A percentile compares a stretch with the other conserved stretches of the same genome.
Evolutionary conservation across 1,140 invertebrate species (phyloP).

Genomic region (Lordiphosa clarofinis): DNA sequence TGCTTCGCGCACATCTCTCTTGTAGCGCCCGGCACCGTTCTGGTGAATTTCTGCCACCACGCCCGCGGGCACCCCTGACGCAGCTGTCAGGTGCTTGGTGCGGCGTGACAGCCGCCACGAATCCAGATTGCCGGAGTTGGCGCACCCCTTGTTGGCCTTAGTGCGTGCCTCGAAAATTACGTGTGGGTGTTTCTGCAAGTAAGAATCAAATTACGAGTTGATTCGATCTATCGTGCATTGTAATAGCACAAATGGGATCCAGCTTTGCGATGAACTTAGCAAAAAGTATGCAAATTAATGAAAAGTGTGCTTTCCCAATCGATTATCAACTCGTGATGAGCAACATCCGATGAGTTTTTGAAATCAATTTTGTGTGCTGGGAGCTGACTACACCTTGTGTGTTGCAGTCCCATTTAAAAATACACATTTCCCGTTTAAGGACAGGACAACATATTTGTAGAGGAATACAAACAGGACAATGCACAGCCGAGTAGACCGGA

Average conservation of each 20-base stretch:
- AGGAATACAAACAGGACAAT: too few species aligned
- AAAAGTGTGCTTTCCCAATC: too few species aligned
- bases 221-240: not conserved
- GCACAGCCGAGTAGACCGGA: too few species aligned
- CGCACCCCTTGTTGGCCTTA: constrained; percentile 92
- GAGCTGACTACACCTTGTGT: too few species aligned
- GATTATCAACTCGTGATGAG: too few species aligned
- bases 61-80: constrained; percentile 59
- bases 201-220: not conserved
- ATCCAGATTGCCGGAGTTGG: constrained; percentile 88
- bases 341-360: too few species aligned
- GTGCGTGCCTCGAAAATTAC: constrained; percentile 95
- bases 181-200: constrained; percentile 94
- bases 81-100: constrained; percentile 82
- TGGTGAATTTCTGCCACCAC: constrained; percentile 80
- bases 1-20: constrained; percentile 90
- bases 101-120: constrained; percentile 84
- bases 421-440: not conserved
- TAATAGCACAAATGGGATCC: too few species aligned
- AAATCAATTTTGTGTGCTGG: not conserved
- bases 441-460: too few species aligned
- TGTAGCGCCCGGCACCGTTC: constrained; percentile 80
- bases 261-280: not conserved
- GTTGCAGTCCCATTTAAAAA: not conserved
- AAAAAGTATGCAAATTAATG: not conserved